Evolutionary conservation across 1,140 invertebrate genomes (phyloP), one percentile per base, ranked within the genome.

Genomic region (Drosophila orena): DNA sequence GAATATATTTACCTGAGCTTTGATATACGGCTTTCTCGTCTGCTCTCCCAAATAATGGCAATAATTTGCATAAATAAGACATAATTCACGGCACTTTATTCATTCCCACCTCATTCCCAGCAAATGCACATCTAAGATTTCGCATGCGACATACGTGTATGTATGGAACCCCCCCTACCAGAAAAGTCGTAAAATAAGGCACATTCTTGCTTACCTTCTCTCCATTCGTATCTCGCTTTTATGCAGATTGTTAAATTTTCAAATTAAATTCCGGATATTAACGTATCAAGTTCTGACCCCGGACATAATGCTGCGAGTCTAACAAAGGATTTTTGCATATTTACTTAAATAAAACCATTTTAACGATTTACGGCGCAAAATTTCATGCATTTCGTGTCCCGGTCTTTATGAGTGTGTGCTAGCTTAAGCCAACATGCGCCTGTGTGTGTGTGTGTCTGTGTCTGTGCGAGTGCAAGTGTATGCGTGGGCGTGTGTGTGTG

Each of bases 321-420:
- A 84, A 74, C 81, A 85, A 77, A 77, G 84, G 66, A 84, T 80
- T 84, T 89, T 89, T 84, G 84, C 84, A 84, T 89, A 89, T 89
- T 89, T 89, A 77, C 77, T 89, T 89, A 79, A 80, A 84, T 89
- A 79, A 81, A 89, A 77, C 49, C 84, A 80, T 89, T 89, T 89
- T 89, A 89, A 89, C 84, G 84, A 88, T 88, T 81, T 88, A 88
- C 84, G 65, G 84, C 59, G 62, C 27, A 88, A 83, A 88, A 83
- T 83, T 88, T 83, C 79, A 83, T 88, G 76, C 83, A 88, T 89
- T 88, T 86, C 74, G 71, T 88, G 83, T 72, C 47, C 35, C 44
- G 34, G 44, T 20, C 60, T 58, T 30, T 47, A 54, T 68, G 47
- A 24, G 44, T 55, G 50, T 43, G 24, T 37, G 37, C 4, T 12